Evolutionary conservation across 1,140 invertebrate genomes (phyloP), one percentile per base, ranked within the genome.

Genomic region (Babylonia areolata): DNA sequence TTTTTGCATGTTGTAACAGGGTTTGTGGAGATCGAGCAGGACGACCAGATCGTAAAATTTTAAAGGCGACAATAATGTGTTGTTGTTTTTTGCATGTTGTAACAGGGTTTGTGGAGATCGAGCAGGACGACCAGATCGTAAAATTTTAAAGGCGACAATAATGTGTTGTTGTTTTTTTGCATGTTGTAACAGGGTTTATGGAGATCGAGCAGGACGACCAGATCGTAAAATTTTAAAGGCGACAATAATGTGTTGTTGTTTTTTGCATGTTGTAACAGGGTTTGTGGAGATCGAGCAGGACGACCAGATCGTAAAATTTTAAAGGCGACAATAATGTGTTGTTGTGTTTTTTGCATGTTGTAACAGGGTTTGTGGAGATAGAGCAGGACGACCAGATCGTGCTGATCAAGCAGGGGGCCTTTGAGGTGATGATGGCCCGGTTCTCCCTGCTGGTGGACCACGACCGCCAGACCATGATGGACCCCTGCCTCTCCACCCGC

Each of bases 331-430:
- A 51, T 51, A 20, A 51, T 51, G 46, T n/a, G n/a, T n/a, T n/a
- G n/a, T n/a, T n/a, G n/a, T n/a, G n/a, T n/a, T n/a, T n/a, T n/a
- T n/a, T n/a, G n/a, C 5, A 23, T 69, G 64, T 6, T 73, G 12
- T 83, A 40, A 0, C 82, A 84, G 82, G 82, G 31, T 79, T 82
- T 85, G 58, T 84, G 54, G 31, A 86, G 73, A 39, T 88, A n/a
- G 81, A 86, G 3, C 81, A 81, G 39, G 82, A 81, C 0, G 87
- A 88, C 40, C 81, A 86, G 85, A 88, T 88, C 28, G 28, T 46
- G 3, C 78, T 88, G 73, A 96, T 99, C 87, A 99, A 99, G 95
- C 92, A 93, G 97, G 94, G 94, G 23, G 91, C 93, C n/a, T 94
- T 94, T 92, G 94, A 94, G 86, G 92, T 94, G 0, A 87, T 94